Conservation (phyloP, 2,888 invertebrate species). For the Nowickia ferox region DNA sequence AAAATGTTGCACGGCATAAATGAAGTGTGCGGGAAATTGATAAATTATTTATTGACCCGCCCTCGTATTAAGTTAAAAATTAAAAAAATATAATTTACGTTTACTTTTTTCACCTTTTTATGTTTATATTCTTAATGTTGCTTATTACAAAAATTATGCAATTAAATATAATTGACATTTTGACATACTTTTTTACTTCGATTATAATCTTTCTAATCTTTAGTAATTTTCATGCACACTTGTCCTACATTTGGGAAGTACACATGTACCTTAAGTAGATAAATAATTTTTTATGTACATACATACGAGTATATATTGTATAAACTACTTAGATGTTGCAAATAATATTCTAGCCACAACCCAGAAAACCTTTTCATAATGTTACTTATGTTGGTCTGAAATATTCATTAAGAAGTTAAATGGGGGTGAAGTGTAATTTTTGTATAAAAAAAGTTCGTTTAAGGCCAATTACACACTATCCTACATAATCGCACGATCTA, state of each 20-base stretch:
- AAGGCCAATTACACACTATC: no score
- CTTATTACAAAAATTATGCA: slow-evolving; percentile 20
- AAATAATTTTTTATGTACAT: neutral
- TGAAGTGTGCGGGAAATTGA: no score
- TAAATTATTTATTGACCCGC: neutral
- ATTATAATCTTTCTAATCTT: slow-evolving; percentile 34
- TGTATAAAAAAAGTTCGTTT: neutral
- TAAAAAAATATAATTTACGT: neutral
- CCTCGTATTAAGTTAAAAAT: neutral
- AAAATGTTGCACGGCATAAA: no score
- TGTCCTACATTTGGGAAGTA: slow-evolving; percentile 19
- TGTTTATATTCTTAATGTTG: slow-evolving; percentile 7
- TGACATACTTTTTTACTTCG: slow-evolving; percentile 43
- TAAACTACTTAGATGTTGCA: slow-evolving; percentile 26
- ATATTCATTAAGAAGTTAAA: slow-evolving; percentile 11
- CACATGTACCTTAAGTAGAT: neutral
- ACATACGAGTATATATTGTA: neutral
- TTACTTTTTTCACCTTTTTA: neutral
- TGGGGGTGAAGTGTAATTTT: neutral
- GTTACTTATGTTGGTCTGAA: slow-evolving; percentile 16
- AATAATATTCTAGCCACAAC: slow-evolving; percentile 20
- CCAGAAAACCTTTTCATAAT: slow-evolving; percentile 10
- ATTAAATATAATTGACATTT: slow-evolving; percentile 58
- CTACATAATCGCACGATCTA: no score
- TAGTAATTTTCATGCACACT: slow-evolving; percentile 10